Evolutionary conservation across 2,888 invertebrate genomes (phyloP).

Genomic region (Lucinisca nassula): DNA sequence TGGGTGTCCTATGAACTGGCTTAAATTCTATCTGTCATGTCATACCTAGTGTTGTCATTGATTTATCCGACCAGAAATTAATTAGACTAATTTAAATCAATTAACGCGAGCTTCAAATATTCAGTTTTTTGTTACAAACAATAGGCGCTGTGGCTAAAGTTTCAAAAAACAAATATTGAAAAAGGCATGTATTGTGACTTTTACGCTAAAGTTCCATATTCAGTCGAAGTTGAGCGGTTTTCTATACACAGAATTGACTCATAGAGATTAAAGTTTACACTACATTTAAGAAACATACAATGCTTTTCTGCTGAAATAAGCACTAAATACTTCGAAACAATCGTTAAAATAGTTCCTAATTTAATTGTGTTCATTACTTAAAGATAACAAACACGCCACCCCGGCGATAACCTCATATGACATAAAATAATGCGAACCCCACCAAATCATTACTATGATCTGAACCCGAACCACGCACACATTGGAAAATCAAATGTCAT

Average conservation of each 20-base stretch:
- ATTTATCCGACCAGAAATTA: slow-evolving; percentile 65
- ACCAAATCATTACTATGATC: not conserved
- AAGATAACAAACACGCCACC: not conserved
- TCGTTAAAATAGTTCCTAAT: not conserved
- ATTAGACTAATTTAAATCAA: slow-evolving; percentile 73
- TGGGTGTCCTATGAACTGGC: too few species aligned
- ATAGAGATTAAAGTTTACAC: not conserved
- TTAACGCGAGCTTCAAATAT: slow-evolving; percentile 70
- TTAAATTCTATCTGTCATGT: not conserved
- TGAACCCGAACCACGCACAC: not conserved
- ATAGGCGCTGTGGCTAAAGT: slow-evolving; percentile 48
- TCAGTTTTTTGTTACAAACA: slow-evolving; percentile 60
- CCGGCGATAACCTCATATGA: not conserved
- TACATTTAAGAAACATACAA: slow-evolving; percentile 7
- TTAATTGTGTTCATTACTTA: not conserved
- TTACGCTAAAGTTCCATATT: slow-evolving; percentile 7
- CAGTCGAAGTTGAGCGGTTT: not conserved
- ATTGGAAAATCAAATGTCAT: not conserved
- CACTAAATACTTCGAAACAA: not conserved
- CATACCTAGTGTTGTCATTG: slow-evolving; percentile 44
- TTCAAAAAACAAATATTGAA: slow-evolving; percentile 42
- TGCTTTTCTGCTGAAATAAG: not conserved
- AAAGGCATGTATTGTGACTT: not conserved
- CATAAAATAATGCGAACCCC: not conserved
- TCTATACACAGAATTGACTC: not conserved